Evolutionary conservation across 2,797 vertebrate species (phyloP).

Genomic region (Rhinichthys osculus): DNA sequence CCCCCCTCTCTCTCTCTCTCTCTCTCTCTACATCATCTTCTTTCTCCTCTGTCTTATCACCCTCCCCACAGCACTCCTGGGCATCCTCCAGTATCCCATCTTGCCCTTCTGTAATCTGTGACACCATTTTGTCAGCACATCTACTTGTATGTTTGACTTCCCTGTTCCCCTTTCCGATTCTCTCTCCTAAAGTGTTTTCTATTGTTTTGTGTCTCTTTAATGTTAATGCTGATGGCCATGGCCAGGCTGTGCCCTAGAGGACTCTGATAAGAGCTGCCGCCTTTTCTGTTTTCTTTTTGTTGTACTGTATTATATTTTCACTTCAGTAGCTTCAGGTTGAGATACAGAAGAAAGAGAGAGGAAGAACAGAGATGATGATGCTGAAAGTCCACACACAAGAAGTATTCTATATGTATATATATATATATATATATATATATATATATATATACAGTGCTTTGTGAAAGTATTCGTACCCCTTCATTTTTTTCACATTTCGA

Average conservation of each 20-base stretch:
- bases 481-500: no score
- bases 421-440: background rate
- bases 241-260: conserved; percentile 40
- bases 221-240: conserved; percentile 45
- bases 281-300: conserved; percentile 39
- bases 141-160: conserved; percentile 43
- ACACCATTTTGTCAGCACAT: conserved; percentile 43
- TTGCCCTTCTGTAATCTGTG: conserved; percentile 47
- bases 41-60: conserved; percentile 41
- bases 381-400: background rate
- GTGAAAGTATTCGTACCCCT: no score
- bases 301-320: conserved; percentile 38
- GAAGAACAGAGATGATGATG: background rate
- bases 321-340: conserved; percentile 42
- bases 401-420: background rate
- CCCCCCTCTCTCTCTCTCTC: no score
- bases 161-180: background rate
- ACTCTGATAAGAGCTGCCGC: conserved; percentile 48
- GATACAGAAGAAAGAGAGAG: conserved; percentile 23
- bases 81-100: conserved; percentile 45
- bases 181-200: conserved; percentile 39
- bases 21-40: conserved; percentile 7
- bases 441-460: no score
- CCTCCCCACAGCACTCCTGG: conserved; percentile 30
- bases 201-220: conserved; percentile 52